Percentiles rank a stretch among this genome's conserved stretches.
These are phyloP conservation scores for Triplophysa rosa DNA, from an alignment of 2,113 vertebrate genomes.

Conservation along the genomic window DNA sequence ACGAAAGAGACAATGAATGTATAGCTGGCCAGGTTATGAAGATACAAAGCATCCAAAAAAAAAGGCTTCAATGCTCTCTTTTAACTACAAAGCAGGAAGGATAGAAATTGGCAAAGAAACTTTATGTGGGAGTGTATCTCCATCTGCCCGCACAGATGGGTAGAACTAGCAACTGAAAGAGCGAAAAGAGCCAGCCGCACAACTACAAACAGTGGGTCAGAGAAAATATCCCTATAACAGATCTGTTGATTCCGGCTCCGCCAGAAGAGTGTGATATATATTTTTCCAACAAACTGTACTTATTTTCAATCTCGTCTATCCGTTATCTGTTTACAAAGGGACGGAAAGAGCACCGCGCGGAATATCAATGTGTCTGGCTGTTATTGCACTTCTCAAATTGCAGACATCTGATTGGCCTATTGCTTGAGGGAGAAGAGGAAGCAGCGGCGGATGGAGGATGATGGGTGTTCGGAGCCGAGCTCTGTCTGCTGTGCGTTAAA, in stretches of 20 bases:
- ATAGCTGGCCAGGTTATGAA: not conserved
- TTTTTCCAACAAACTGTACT: conserved; percentile 21
- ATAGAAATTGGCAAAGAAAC: conserved; percentile 40
- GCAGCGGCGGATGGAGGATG: conserved; percentile 48
- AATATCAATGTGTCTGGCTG: conserved; percentile 72
- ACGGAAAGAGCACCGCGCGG: conserved; percentile 60
- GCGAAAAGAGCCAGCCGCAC: conserved; percentile 19
- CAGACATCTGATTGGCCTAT: conserved; percentile 76
- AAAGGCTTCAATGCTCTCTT: conserved; percentile 28
- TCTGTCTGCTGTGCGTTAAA: conserved; percentile 59
- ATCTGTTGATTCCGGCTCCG: conserved; percentile 3
- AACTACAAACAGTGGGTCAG: conserved; percentile 39
- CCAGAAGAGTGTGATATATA: not conserved
- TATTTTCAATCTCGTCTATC: conserved; percentile 60
- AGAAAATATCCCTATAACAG: conserved; percentile 21
- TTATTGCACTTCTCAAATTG: conserved; percentile 75
- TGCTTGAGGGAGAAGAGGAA: conserved; percentile 72
- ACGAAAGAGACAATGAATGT: not conserved
- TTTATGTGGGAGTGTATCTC: conserved; percentile 49
- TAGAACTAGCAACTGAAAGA: conserved; percentile 37
- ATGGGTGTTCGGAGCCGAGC: conserved; percentile 38
- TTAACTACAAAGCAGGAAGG: conserved; percentile 45
- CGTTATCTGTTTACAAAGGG: conserved; percentile 64
- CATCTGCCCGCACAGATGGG: conserved; percentile 60
- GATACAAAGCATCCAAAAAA: not conserved